Conservation (phyloP, 64 coral and sea anemone genomes). For the Montipora sp. region DNA sequence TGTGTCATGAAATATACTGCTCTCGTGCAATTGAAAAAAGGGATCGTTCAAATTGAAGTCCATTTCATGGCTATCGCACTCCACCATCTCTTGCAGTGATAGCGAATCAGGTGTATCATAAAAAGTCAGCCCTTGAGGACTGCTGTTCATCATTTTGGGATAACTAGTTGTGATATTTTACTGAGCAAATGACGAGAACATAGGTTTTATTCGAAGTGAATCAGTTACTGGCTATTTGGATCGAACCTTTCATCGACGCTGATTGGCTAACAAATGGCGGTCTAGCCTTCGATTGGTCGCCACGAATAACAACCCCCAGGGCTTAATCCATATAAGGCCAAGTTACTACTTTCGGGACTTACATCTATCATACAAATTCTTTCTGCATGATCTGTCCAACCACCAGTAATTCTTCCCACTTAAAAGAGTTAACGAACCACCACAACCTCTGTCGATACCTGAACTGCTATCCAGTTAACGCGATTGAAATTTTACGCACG, state of each 20-base stretch:
- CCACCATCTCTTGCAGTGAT: constrained; percentile 95
- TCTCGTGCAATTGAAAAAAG: constrained; percentile 77
- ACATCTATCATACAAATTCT: constrained; percentile 74
- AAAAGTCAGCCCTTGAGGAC: constrained; percentile 40
- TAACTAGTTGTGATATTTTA: constrained; percentile 63
- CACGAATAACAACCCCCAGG: constrained; percentile 90
- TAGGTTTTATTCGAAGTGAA: constrained; percentile 83
- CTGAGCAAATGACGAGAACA: constrained; percentile 72
- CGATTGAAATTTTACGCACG: background rate
- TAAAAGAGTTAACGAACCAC: constrained; percentile 37
- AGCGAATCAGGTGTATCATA: constrained; percentile 87
- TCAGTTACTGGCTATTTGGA: constrained; percentile 99
- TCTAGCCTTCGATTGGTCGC: constrained; percentile 85
- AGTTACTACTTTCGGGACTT: constrained; percentile 99
- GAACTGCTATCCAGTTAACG: background rate
- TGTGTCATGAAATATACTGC: constrained; percentile 70
- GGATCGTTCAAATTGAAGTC: constrained; percentile 99
- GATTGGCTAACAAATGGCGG: constrained; percentile 77
- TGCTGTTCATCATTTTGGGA: constrained; percentile 84
- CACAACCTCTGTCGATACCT: background rate
- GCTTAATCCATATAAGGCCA: constrained; percentile 93
- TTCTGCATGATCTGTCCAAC: constrained; percentile 91
- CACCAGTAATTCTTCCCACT: constrained; percentile 64
- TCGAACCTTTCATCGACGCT: constrained; percentile 59
- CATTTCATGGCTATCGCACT: constrained; percentile 94